Evolutionary conservation across 2,797 vertebrate genomes (phyloP).

Genomic region (Anomalospiza imberbis): DNA sequence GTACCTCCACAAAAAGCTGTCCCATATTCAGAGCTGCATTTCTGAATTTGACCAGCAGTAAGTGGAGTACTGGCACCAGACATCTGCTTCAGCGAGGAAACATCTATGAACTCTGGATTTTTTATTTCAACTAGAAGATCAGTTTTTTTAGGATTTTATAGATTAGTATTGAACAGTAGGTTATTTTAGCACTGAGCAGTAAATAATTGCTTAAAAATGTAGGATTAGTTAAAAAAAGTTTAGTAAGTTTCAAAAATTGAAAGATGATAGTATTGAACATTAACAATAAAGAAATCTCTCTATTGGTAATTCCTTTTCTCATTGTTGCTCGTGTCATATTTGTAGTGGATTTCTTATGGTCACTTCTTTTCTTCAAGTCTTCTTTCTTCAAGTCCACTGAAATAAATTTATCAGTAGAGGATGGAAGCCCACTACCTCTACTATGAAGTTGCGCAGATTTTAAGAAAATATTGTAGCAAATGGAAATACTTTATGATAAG

Average conservation of each 20-base stretch:
- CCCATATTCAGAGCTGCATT: constrained; percentile 83
- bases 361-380: constrained; percentile 17
- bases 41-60: not conserved
- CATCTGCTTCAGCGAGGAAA: not conserved
- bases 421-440: constrained; percentile 21
- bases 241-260: not conserved
- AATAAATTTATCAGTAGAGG: constrained; percentile 37
- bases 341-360: constrained; percentile 63
- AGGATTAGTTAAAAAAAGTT: constrained; percentile 28
- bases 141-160: no score
- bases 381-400: constrained; percentile 27
- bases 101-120: no score
- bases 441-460: constrained; percentile 31
- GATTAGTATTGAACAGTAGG: not conserved
- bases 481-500: constrained; percentile 62
- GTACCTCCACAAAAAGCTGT: constrained; percentile 77
- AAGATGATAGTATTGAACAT: constrained; percentile 40
- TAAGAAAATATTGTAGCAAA: constrained; percentile 51
- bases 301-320: constrained; percentile 52
- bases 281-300: constrained; percentile 56
- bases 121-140: not conserved
- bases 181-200: not conserved
- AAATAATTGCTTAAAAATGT: constrained; percentile 70
- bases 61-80: not conserved
- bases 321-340: constrained; percentile 44